phyloP scores from a whole-genome alignment of 2,113 vertebrate species.

The Clarias batrachus region DNA sequence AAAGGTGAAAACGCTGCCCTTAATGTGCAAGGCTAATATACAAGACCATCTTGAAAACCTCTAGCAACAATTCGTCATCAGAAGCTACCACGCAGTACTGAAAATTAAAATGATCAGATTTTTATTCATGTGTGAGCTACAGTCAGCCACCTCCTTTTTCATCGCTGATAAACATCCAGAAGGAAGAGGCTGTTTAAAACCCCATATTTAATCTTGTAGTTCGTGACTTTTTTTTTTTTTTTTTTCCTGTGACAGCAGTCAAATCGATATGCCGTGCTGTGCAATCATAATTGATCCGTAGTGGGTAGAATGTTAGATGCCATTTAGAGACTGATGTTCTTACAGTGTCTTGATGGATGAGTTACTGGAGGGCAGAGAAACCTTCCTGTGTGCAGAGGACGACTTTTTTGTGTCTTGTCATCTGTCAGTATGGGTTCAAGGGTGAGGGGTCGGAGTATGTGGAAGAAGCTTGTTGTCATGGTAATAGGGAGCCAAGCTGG shows the following conservation, averaged over 20 bases:
- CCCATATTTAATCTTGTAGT: constrained; percentile 48
- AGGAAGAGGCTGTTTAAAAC: constrained; percentile 35
- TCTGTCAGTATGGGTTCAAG: constrained; percentile 18
- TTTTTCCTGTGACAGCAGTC: constrained; percentile 31
- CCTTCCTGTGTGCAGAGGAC: not conserved
- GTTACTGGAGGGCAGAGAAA: not conserved
- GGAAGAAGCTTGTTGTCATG: constrained; percentile 35
- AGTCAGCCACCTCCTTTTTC: constrained; percentile 8
- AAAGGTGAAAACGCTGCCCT: not conserved
- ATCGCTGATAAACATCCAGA: constrained; percentile 12
- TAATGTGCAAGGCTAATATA: not conserved
- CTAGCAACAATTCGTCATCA: not conserved
- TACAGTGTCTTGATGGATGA: constrained; percentile 1
- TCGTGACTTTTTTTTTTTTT: constrained; percentile 31
- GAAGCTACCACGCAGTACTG: not conserved
- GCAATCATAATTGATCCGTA: constrained; percentile 48
- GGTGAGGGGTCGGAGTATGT: constrained; percentile 17
- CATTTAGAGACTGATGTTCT: constrained; percentile 19
- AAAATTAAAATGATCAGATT: constrained; percentile 3
- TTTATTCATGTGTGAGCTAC: constrained; percentile 20
- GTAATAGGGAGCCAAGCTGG: constrained; percentile 24
- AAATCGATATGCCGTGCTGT: constrained; percentile 33
- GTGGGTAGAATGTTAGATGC: constrained; percentile 30
- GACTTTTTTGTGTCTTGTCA: constrained; percentile 9
- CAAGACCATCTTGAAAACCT: not conserved